A percentile compares a stretch with the other conserved stretches of the same genome.
Evolutionary conservation across 1,140 invertebrate species (phyloP).

Genomic region (Rhopalosiphum maidis): DNA sequence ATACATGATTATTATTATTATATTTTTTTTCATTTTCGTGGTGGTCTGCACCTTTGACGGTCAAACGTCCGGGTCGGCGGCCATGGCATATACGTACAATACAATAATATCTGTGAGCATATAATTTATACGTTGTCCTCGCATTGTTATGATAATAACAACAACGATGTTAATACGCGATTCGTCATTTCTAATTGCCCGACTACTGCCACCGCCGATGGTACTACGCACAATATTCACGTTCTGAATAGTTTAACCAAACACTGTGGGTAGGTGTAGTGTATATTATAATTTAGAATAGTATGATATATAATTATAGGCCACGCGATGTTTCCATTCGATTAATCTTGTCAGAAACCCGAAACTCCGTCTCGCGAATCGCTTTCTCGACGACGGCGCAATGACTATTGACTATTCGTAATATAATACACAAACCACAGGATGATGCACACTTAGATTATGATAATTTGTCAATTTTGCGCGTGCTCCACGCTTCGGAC

Average conservation of each 20-base stretch:
- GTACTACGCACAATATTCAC: neutral
- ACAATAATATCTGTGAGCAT: neutral
- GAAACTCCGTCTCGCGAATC: neutral
- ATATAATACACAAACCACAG: neutral
- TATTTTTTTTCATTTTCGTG: neutral
- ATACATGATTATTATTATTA: neutral
- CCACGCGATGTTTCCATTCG: neutral
- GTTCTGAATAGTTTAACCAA: neutral
- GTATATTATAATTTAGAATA: neutral
- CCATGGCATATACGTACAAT: neutral
- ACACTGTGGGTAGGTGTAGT: neutral
- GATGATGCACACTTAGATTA: too few relatives aligned
- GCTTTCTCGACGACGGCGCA: neutral
- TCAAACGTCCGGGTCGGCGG: neutral
- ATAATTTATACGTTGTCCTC: neutral
- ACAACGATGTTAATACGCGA: neutral
- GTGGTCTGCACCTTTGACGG: neutral
- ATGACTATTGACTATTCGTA: neutral
- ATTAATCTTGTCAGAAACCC: neutral
- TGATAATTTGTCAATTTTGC: neutral
- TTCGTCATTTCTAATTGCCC: constrained; percentile 10
- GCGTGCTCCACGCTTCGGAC: neutral
- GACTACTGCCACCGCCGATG: neutral
- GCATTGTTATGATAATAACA: neutral
- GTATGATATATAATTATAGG: neutral